phyloP scores from a whole-genome alignment of 2,113 vertebrate genomes.

The Eulemur rufifrons region DNA sequence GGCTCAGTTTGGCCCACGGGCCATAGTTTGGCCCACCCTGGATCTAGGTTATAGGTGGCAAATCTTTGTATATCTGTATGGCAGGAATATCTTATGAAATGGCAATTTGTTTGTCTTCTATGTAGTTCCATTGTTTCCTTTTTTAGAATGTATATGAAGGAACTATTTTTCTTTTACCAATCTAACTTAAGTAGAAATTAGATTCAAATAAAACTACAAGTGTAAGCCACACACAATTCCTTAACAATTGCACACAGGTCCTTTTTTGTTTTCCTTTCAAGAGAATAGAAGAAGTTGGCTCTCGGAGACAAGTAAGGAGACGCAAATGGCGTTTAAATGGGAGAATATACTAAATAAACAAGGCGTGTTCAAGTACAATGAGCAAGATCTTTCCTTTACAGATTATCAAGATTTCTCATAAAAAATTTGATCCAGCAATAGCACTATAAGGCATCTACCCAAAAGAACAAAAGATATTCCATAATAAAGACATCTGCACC shows the following conservation, averaged over 20 bases:
- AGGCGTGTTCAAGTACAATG: background rate
- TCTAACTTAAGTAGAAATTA: background rate
- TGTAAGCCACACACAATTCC: background rate
- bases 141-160: background rate
- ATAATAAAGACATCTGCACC: no score
- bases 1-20: background rate
- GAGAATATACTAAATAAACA: background rate
- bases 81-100: background rate
- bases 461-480: no score
- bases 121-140: background rate
- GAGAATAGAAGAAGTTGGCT: background rate
- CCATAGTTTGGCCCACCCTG: background rate
- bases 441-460: no score
- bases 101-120: background rate
- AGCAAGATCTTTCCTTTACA: background rate
- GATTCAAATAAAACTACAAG: background rate
- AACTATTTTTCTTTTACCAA: background rate
- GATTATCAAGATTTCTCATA: background rate
- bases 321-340: background rate
- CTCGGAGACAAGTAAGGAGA: background rate
- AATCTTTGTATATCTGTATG: background rate
- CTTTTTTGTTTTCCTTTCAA: background rate
- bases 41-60: background rate
- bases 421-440: background rate
- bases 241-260: background rate